Evolutionary conservation across 2,113 vertebrate genomes (phyloP), one percentile per base, ranked within the genome.

Genomic region (Hemiprocne comata): DNA sequence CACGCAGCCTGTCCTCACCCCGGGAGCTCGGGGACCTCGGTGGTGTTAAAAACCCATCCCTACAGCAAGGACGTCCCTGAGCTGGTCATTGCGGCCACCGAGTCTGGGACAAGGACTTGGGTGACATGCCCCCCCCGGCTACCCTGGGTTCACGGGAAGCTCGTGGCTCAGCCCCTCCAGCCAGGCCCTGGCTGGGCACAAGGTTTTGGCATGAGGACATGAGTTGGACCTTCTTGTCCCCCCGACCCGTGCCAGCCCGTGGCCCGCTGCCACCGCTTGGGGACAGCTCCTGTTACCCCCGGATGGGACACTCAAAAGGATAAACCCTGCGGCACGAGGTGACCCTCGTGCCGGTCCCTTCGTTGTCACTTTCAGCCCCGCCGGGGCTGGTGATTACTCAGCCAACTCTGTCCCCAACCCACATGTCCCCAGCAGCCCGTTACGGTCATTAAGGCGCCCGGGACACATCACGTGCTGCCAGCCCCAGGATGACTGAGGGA

Each of bases 101-200:
- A 12, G 24, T 2, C 4, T 10, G 17, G 46, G n/a, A 51, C 62
- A 18, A 55, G 74, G 31, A 31, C 15, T 46, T 0, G 0, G 31
- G 3, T 16, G 55, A 18, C 3, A 0, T 24, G 21, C n/a, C n/a
- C n/a, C n/a, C n/a, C n/a, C n/a, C n/a, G n/a, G n/a, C n/a, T n/a
- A n/a, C n/a, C n/a, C n/a, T n/a, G n/a, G 48, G 48, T 20, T 21
- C 48, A 20, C 20, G 48, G 48, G 48, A 21, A 48, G 18, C 18
- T 5, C 26, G 13, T 1, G 2, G 44, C 34, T 77, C 54, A 13
- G n/a, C 25, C 5, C 0, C 0, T 23, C 7, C 0, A 0, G 42
- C 48, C 9, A 4, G 26, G 58, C 72, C 15, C 58, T 73, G 79
- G 34, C 50, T 3, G 4, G 11, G 11, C 13, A n/a, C 44, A 46